phyloP scores from a whole-genome alignment of 92 coral and sea anemone genomes.

The Isaurus tuberculatus region DNA sequence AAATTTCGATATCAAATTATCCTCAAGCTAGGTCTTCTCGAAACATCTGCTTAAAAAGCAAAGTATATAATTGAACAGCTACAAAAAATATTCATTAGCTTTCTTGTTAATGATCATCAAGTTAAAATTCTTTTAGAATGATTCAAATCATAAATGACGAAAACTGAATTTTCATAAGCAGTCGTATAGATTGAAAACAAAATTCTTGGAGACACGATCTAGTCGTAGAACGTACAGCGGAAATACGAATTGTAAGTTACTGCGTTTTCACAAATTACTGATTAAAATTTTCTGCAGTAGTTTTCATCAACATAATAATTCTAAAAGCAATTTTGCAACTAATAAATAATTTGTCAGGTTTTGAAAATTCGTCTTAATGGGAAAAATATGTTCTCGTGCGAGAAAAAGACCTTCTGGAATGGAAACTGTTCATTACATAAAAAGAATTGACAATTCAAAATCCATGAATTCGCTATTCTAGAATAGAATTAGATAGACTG shows the following conservation, averaged over 20 bases:
- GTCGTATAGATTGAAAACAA: neutral
- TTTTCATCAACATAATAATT: constrained; percentile 28
- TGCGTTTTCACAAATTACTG: neutral
- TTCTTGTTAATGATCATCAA: constrained; percentile 69
- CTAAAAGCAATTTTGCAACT: constrained; percentile 34
- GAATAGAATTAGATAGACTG: no score
- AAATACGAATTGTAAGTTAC: neutral
- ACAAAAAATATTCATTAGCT: constrained; percentile 63
- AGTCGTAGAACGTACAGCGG: neutral
- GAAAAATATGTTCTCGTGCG: neutral
- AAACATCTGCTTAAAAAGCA: constrained; percentile 36
- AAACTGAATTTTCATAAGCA: neutral
- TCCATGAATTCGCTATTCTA: no score
- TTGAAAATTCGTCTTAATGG: neutral
- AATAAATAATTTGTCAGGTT: constrained; percentile 45
- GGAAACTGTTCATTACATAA: no score
- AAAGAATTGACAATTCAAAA: no score
- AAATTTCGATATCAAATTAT: neutral
- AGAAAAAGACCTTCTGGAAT: neutral
- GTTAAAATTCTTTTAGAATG: constrained; percentile 22
- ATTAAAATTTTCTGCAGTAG: neutral
- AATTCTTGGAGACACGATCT: neutral
- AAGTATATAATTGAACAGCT: constrained; percentile 57
- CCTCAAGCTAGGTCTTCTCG: neutral
- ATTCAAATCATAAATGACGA: constrained; percentile 12